These are phyloP conservation scores for Empidonax alnorum DNA, from an alignment of 2,113 vertebrate genomes.

Conservation along the genomic window DNA sequence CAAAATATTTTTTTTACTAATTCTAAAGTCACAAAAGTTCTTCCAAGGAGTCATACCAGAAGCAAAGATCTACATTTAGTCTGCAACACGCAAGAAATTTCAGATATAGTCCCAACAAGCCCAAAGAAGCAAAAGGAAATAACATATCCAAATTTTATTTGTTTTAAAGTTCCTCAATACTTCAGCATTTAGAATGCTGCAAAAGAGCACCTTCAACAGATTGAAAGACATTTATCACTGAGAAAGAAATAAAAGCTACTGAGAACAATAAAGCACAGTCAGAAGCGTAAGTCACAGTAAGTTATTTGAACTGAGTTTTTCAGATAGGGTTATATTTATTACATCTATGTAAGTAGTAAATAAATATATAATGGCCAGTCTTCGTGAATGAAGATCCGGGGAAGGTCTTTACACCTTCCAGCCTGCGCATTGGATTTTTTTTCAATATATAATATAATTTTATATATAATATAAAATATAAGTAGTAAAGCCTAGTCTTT, in stretches of 20 bases:
- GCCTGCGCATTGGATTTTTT: no score
- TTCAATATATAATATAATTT: no score
- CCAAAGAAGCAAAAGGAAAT: neutral
- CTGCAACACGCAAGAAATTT: neutral
- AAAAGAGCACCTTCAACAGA: neutral
- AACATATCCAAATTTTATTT: neutral
- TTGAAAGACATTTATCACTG: neutral
- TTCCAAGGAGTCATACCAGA: neutral
- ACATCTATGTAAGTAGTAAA: neutral
- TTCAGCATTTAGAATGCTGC: neutral
- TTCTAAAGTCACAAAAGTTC: neutral
- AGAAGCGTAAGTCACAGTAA: neutral
- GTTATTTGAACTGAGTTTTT: neutral
- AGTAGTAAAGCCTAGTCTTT: neutral
- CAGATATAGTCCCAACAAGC: neutral
- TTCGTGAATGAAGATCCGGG: no score
- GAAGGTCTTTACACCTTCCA: no score
- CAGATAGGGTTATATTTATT: neutral
- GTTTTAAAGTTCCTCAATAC: neutral
- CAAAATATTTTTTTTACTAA: neutral
- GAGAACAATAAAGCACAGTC: neutral
- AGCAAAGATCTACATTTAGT: neutral
- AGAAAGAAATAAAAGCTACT: neutral
- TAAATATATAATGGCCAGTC: no score
- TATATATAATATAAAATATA: neutral